Conservation (phyloP, 2,113 vertebrate genomes). For the Poecilia latipinna region DNA sequence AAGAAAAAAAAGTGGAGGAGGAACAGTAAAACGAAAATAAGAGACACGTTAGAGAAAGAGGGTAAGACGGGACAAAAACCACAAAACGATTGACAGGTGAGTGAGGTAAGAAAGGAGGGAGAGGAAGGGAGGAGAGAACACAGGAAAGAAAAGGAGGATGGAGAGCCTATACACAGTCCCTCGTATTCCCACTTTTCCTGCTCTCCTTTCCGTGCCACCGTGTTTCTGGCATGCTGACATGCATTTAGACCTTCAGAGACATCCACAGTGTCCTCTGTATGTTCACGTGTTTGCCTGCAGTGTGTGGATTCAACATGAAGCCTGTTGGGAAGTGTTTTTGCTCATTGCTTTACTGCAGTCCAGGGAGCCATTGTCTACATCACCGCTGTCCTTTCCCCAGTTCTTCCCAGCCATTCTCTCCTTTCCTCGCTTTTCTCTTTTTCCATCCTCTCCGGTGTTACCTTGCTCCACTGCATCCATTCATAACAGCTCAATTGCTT, state of each 20-base stretch:
- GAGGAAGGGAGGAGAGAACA: conserved; percentile 27
- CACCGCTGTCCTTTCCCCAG: conserved; percentile 36
- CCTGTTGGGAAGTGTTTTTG: conserved; percentile 57
- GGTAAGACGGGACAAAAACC: conserved; percentile 16
- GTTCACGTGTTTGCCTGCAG: conserved; percentile 45
- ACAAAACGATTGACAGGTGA: conserved; percentile 29
- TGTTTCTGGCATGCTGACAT: conserved; percentile 65
- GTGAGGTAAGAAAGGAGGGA: conserved; percentile 48
- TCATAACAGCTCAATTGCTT: conserved; percentile 45
- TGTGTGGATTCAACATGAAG: conserved; percentile 59
- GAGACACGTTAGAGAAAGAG: conserved; percentile 12
- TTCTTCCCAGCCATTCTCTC: not conserved
- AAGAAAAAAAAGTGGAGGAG: conserved; percentile 15
- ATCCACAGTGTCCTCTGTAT: conserved; percentile 30
- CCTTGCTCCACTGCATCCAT: conserved; percentile 33
- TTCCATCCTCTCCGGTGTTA: conserved; percentile 17
- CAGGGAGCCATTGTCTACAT: conserved; percentile 49
- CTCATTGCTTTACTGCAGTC: conserved; percentile 52
- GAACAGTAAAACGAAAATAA: not conserved
- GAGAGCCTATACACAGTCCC: conserved; percentile 32
- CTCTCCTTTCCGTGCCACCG: conserved; percentile 50
- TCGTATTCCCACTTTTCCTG: conserved; percentile 60
- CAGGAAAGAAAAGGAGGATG: conserved; percentile 42
- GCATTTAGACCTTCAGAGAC: conserved; percentile 43
- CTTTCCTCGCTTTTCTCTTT: not conserved